Percentiles rank a stretch among this genome's conserved stretches.
phyloP scores from a whole-genome alignment of 2,113 vertebrate genomes.

The Loxodonta africana region DNA sequence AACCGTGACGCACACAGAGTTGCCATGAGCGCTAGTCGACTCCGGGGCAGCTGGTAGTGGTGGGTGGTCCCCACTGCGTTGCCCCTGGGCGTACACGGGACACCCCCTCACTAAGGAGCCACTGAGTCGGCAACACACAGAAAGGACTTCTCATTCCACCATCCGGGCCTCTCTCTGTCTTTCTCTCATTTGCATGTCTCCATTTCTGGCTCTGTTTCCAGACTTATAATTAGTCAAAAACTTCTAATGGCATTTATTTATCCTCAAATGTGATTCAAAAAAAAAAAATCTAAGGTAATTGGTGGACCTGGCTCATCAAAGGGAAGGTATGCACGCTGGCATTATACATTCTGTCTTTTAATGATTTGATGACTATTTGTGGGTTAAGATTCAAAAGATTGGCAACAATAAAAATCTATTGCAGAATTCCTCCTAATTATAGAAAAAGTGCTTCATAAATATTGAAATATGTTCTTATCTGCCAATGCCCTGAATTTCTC shows the following conservation, averaged over 20 bases:
- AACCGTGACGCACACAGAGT: too few relatives aligned
- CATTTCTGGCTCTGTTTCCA: not conserved
- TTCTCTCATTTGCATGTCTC: too few relatives aligned
- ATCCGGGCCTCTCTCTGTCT: accelerated
- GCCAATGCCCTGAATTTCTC: constrained; percentile 18
- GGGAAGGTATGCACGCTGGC: not conserved
- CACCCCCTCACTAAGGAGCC: accelerated
- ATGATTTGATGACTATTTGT: constrained; percentile 18
- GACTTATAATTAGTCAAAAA: constrained; percentile 63
- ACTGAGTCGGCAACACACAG: accelerated
- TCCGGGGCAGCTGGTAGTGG: too few relatives aligned
- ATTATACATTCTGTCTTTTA: not conserved
- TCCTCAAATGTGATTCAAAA: not conserved
- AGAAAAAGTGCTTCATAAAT: constrained; percentile 67
- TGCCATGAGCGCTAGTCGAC: too few relatives aligned
- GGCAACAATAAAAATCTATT: not conserved
- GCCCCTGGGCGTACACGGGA: too few relatives aligned
- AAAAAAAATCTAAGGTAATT: not conserved
- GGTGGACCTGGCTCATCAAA: constrained; percentile 32
- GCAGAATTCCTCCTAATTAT: constrained; percentile 8
- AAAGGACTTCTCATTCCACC: accelerated
- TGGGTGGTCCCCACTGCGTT: too few relatives aligned
- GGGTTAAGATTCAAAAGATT: constrained; percentile 12
- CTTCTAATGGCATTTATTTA: not conserved
- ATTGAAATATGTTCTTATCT: constrained; percentile 30